A percentile compares a stretch with the other conserved stretches of the same genome.
These are phyloP conservation scores for Tryphoninae sp. DNA, from an alignment of 2,888 invertebrate species.

Conservation along the genomic window DNA sequence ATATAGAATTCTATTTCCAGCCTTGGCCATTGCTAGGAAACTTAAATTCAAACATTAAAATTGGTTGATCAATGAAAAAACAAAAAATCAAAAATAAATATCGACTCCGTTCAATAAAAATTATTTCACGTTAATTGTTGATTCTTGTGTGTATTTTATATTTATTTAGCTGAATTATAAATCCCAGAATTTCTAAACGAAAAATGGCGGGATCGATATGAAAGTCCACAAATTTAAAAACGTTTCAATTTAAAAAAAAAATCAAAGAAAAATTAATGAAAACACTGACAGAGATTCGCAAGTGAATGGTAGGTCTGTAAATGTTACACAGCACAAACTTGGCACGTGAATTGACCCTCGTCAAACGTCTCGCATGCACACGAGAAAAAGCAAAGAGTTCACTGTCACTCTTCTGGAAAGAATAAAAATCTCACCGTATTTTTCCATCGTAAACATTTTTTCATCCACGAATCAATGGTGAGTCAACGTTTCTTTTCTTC, in stretches of 20 bases:
- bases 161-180: background rate
- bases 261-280: background rate
- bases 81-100: too few relatives aligned
- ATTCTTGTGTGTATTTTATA: too few relatives aligned
- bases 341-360: background rate
- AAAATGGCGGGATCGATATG: background rate
- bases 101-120: too few relatives aligned
- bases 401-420: background rate
- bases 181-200: background rate
- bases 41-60: too few relatives aligned
- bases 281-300: background rate
- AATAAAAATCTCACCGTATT: slow-evolving; percentile 31
- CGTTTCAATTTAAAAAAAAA: background rate
- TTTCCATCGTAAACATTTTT: slow-evolving; percentile 25
- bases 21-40: too few relatives aligned
- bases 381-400: background rate
- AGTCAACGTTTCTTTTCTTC: background rate
- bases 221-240: background rate
- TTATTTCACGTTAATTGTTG: too few relatives aligned
- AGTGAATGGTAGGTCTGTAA: background rate
- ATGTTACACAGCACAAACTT: background rate
- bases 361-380: background rate
- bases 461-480: background rate
- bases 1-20: too few relatives aligned
- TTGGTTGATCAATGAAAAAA: too few relatives aligned